Evolutionary conservation across 2,113 vertebrate species (phyloP).

Genomic region (Oreotrochilus melanogaster): DNA sequence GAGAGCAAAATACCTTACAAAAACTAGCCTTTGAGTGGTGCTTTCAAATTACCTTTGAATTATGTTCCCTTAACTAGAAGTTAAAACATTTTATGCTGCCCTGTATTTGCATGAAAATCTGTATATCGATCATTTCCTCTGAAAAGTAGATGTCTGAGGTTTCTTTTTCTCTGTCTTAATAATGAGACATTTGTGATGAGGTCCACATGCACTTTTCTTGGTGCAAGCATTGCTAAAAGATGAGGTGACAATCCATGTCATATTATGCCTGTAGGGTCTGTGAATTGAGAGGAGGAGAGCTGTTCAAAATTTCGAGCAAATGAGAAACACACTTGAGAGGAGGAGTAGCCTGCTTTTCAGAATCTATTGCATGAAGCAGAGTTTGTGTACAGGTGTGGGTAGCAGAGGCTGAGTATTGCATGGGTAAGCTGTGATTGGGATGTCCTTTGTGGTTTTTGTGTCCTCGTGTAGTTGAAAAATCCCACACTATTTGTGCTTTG

Average conservation of each 20-base stretch:
- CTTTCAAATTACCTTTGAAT: neutral
- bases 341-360: neutral
- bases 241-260: neutral
- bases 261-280: accelerated
- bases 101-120: neutral
- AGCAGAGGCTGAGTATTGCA: neutral
- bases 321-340: no score
- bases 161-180: neutral
- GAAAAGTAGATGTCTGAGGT: neutral
- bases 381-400: neutral
- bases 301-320: neutral
- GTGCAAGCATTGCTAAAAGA: neutral
- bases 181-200: neutral
- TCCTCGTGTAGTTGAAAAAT: neutral
- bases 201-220: accelerated
- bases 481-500: neutral
- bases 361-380: neutral
- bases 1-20: neutral
- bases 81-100: neutral
- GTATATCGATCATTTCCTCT: neutral
- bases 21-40: neutral
- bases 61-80: neutral
- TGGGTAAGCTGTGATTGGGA: neutral
- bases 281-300: neutral
- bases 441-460: neutral